phyloP scores from a whole-genome alignment of 2,113 vertebrate genomes.

The Archilochus colubris region DNA sequence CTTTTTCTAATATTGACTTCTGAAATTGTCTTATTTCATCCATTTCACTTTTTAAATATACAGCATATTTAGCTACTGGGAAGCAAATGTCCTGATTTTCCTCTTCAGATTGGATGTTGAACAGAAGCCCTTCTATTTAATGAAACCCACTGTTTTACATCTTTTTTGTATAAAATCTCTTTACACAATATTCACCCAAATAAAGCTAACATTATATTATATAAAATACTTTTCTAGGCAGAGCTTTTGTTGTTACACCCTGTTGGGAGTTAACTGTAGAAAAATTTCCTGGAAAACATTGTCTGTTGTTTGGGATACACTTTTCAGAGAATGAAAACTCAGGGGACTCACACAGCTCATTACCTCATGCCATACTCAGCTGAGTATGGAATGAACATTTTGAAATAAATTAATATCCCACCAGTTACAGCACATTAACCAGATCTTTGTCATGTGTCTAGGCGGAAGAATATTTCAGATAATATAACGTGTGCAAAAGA shows the following conservation, averaged over 20 bases:
- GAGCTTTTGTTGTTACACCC: slow-evolving; percentile 66
- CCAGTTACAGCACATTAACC: not conserved
- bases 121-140: not conserved
- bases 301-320: slow-evolving; percentile 41
- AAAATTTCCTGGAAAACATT: slow-evolving; percentile 57
- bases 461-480: not conserved
- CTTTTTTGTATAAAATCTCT: not conserved
- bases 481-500: not conserved
- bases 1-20: not conserved
- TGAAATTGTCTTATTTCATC: not conserved
- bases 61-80: not conserved
- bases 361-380: slow-evolving; percentile 58
- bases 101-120: not conserved
- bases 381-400: slow-evolving; percentile 13
- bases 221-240: slow-evolving; percentile 44
- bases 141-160: not conserved
- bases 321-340: slow-evolving; percentile 61
- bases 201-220: not conserved
- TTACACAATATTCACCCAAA: not conserved
- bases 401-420: not conserved
- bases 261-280: slow-evolving; percentile 56
- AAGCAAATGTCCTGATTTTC: not conserved
- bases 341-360: slow-evolving; percentile 35
- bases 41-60: not conserved
- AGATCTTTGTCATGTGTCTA: not conserved